Evolutionary conservation across 2,797 vertebrate genomes (phyloP).

Genomic region (Hephaestus fuliginosus): DNA sequence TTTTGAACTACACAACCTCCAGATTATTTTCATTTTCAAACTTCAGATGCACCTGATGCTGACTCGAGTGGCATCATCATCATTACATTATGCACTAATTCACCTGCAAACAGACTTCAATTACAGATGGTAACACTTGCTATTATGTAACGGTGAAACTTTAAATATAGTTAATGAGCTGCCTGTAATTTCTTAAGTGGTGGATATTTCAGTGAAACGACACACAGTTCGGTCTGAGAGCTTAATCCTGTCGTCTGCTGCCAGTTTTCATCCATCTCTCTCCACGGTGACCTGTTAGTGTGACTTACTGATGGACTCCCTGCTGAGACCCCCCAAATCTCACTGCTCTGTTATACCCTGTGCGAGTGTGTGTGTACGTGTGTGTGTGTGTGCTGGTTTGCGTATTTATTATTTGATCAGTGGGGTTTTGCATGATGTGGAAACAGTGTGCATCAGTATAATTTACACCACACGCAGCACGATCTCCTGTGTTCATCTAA

Average conservation of each 20-base stretch:
- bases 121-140: neutral
- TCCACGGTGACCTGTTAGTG: slow-evolving; percentile 37
- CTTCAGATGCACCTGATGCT: neutral
- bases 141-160: neutral
- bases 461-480: slow-evolving; percentile 21
- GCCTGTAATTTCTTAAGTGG: neutral
- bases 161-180: neutral
- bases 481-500: neutral
- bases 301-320: slow-evolving; percentile 25
- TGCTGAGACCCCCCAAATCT: slow-evolving; percentile 35
- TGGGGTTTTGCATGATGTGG: slow-evolving; percentile 1
- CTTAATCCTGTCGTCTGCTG: slow-evolving; percentile 31
- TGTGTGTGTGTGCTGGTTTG: slow-evolving; percentile 2
- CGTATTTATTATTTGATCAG: neutral
- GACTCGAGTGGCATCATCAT: neutral
- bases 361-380: neutral
- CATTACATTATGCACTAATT: neutral
- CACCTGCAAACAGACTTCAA: neutral
- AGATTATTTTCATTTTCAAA: neutral
- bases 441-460: slow-evolving; percentile 15
- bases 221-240: slow-evolving; percentile 14
- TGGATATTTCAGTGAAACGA: slow-evolving; percentile 4
- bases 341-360: slow-evolving; percentile 13
- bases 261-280: slow-evolving; percentile 37
- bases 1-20: too few relatives aligned